Base-by-base conservation (phyloP, 2,113 vertebrate genomes). In the Hippotragus niger region DNA sequence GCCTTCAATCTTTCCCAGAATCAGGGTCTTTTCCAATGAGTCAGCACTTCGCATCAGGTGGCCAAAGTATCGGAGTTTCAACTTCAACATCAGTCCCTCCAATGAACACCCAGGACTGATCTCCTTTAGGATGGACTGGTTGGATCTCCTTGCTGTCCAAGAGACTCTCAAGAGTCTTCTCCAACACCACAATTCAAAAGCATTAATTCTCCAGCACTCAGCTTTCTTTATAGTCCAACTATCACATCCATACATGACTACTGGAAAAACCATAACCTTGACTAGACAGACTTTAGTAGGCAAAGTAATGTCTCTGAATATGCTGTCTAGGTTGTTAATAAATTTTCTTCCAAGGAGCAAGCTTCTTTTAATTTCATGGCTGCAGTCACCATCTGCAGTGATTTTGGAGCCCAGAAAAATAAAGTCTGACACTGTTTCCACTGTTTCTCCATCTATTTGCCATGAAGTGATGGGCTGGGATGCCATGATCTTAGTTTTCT, bases 351-450 rank as follows among this genome's bases (percentile, higher is more conserved):
- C 33, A n/a, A 67, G 62, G 7, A 17, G 62, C 16, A 67, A 9
- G 62, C 15, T 1, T n/a, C 31, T 17, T 64, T 64, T 64, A 67
- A 67, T 67, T n/a, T 67, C 7, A 67, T 9, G 62, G 7, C 16
- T 67, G 16, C 33, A 67, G 16, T 67, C 62, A 67, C 7, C 3
- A 67, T 67, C 33, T 67, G 3, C 62, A 67, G 62, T n/a, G 7
- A n/a, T 33, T 67, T 64, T 67, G 62, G 62, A 67, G 33, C 7
- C 1, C 60, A 1, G 0, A 0, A 17, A 64, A n/a, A 64, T 64
- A 64, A 64, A 64, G 31, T 64, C 15, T n/a, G 62, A 3, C 14
- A n/a, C 31, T n/a, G 7, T 64, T 17, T n/a, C 3, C 7, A n/a
- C 31, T n/a, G 62, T 33, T 64, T 64, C 31, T 31, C 15, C 62